Base-by-base conservation (phyloP, 2,888 invertebrate species). In the Lithophane socia region DNA sequence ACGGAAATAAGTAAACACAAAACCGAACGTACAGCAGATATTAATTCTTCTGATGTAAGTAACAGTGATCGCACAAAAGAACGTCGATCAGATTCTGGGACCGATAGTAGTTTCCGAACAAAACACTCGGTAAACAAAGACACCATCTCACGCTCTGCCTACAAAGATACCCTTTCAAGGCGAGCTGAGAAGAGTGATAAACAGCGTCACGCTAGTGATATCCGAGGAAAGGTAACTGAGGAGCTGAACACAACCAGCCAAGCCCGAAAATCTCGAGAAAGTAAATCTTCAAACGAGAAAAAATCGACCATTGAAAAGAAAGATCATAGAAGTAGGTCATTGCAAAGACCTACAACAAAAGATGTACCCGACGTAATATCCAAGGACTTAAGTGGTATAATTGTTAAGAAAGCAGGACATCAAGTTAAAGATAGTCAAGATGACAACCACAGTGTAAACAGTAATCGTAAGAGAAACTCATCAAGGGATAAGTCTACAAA, bases 401-500 rank as follows among this genome's bases (percentile, higher is more conserved):
- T 24, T 76, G 67, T 60, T 49, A 84, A 80, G 63, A 77, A 74
- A 61, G 4, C 73, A 60, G 68, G 77, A 21, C 64, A 73, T 18
- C 58, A 73, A 42, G 12, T 52, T 54, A 80, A 77, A 68, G 52
- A 61, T 10, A 80, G 49, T 66, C 56, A 44, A n/a, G 82, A 76
- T 61, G 74, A 76, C 44, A 85, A 84, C 64, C 74, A 79, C 12
- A 73, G 74, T n/a, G 65, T 85, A 79, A 86, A 80, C 13, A 90
- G 85, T 80, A 74, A 64, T 70, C 83, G 77, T 66, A 88, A 87
- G 54, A 85, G 84, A 74, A 86, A 89, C 68, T 72, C 85, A 61
- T 88, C 89, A 61, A 89, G 86, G 74, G 91, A 91, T 64, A 89
- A 86, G 75, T 71, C 82, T 66, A 73, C 73, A 77, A 86, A 79